Conservation (phyloP, 1,140 invertebrate genomes). For the Heliconius melpomene region DNA sequence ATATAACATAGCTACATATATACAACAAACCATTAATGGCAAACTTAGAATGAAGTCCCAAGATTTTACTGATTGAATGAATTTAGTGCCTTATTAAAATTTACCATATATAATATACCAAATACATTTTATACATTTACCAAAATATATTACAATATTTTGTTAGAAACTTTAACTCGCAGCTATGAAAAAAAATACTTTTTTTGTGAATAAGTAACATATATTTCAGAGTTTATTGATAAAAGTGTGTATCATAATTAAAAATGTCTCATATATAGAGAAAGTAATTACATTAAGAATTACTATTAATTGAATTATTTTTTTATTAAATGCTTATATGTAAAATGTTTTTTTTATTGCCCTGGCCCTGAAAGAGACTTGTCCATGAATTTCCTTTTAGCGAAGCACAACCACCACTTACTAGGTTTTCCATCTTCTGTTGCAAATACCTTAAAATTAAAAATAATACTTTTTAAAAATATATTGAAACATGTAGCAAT, state of each 20-base stretch:
- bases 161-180: neutral
- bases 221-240: conserved; percentile 29
- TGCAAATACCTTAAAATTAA: conserved; percentile 86
- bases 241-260: conserved; percentile 18
- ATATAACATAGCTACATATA: too few relatives aligned
- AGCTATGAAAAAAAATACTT: conserved; percentile 1
- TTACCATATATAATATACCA: too few relatives aligned
- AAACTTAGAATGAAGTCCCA: too few relatives aligned
- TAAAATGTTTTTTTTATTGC: conserved; percentile 78
- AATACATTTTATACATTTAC: too few relatives aligned
- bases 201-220: conserved; percentile 5
- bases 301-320: neutral
- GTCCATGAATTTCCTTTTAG: conserved; percentile 99
- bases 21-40: too few relatives aligned
- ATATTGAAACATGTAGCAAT: neutral
- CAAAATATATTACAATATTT: too few relatives aligned
- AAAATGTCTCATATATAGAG: conserved; percentile 15
- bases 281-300: conserved; percentile 16
- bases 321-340: neutral
- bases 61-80: too few relatives aligned
- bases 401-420: conserved; percentile 99
- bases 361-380: conserved; percentile 95
- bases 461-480: neutral
- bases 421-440: conserved; percentile 96
- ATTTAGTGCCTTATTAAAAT: neutral